Percentiles rank a stretch among this genome's conserved stretches.
phyloP scores from a whole-genome alignment of 2,888 invertebrate genomes.

The Eurois occulta region DNA sequence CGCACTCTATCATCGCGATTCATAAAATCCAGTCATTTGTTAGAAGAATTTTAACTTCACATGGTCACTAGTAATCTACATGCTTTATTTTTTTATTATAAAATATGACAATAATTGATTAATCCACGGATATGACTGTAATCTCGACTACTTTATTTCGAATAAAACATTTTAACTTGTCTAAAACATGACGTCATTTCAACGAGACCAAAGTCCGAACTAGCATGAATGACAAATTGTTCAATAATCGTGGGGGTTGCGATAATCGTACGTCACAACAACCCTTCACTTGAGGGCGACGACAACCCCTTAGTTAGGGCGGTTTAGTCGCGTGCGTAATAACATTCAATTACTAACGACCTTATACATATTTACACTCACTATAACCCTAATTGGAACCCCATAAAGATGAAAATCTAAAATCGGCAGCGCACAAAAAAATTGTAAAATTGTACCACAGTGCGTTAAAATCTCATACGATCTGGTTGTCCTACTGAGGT shows the following conservation, averaged over 20 bases:
- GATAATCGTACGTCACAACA: constrained; percentile 75
- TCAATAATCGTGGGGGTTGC: constrained; percentile 81
- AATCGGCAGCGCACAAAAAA: neutral
- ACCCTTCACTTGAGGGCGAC: constrained; percentile 78
- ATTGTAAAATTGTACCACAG: constrained; percentile 44
- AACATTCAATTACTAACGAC: constrained; percentile 70
- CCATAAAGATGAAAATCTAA: constrained; percentile 33
- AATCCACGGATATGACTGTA: neutral
- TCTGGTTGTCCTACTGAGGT: constrained; percentile 39
- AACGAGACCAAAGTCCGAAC: constrained; percentile 61
- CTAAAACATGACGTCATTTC: constrained; percentile 46
- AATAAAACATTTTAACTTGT: neutral
- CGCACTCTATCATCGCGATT: neutral
- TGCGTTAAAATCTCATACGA: constrained; percentile 38
- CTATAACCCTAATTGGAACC: constrained; percentile 38
- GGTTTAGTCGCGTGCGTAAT: constrained; percentile 81
- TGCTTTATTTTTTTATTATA: neutral
- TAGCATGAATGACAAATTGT: constrained; percentile 78
- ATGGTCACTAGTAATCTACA: neutral
- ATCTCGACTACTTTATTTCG: neutral
- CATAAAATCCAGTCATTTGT: neutral
- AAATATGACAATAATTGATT: neutral
- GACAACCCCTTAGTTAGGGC: constrained; percentile 76
- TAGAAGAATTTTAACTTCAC: neutral
- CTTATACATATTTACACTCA: constrained; percentile 11